These are phyloP conservation scores for Spodoptera frugiperda DNA, from an alignment of 1,140 invertebrate genomes.

Conservation along the genomic window DNA sequence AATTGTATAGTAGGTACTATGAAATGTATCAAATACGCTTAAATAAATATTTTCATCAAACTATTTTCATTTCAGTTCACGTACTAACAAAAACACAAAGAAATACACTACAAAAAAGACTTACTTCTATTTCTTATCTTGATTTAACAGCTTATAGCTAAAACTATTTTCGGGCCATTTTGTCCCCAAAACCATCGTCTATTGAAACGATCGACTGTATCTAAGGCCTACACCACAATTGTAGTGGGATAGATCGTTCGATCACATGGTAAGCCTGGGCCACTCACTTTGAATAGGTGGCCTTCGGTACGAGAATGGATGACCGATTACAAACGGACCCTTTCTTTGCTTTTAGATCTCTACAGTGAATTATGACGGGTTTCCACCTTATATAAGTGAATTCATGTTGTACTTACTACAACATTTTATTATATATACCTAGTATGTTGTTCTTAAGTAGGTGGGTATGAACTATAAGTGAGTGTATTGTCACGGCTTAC, in stretches of 20 bases:
- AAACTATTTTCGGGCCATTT: background rate
- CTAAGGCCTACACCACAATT: slow-evolving; percentile 21
- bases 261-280: slow-evolving; percentile 41
- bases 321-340: slow-evolving; percentile 41
- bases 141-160: no score
- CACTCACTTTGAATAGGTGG: slow-evolving; percentile 38
- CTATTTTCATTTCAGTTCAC: no score
- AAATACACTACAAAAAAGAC: no score
- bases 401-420: background rate
- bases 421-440: no score
- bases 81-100: no score
- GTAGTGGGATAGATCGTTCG: slow-evolving; percentile 20
- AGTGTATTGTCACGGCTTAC: no score
- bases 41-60: no score
- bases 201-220: slow-evolving; percentile 25
- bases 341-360: slow-evolving; percentile 34
- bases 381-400: background rate
- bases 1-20: no score
- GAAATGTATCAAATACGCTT: no score
- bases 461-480: no score
- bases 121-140: no score
- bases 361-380: slow-evolving; percentile 16
- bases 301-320: slow-evolving; percentile 43
- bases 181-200: background rate
- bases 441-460: no score